A percentile compares a stretch with the other conserved stretches of the same genome.
These are phyloP conservation scores for Boloria euphrosyne DNA, from an alignment of 2,888 invertebrate genomes.

Conservation along the genomic window DNA sequence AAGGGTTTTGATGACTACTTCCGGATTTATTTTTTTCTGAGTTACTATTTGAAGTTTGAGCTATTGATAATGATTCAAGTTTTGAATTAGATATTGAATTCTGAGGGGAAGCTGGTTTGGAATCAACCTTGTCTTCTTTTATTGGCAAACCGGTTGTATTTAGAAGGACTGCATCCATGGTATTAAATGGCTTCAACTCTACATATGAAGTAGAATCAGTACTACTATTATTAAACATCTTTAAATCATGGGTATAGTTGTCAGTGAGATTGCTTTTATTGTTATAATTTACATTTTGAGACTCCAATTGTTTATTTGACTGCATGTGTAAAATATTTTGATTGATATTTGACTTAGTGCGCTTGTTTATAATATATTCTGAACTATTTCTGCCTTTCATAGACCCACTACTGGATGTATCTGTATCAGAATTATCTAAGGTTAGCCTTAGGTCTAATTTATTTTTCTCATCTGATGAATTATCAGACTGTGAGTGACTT, in stretches of 20 bases:
- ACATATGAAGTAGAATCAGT: slow-evolving; percentile 74
- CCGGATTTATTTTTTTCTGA: slow-evolving; percentile 48
- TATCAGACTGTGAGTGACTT: slow-evolving; percentile 72
- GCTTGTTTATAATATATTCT: slow-evolving; percentile 72
- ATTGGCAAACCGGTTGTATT: slow-evolving; percentile 62
- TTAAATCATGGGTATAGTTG: slow-evolving; percentile 49
- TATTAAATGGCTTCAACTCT: slow-evolving; percentile 67
- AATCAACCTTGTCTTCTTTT: slow-evolving; percentile 45
- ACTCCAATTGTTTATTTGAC: slow-evolving; percentile 21
- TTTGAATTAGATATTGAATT: slow-evolving; percentile 42
- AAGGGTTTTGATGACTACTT: slow-evolving; percentile 45
- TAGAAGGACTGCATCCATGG: slow-evolving; percentile 58
- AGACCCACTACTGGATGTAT: slow-evolving; percentile 76
- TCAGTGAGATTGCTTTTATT: slow-evolving; percentile 38
- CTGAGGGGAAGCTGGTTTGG: slow-evolving; percentile 27
- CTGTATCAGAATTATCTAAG: slow-evolving; percentile 74
- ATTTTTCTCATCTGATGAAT: slow-evolving; percentile 75
- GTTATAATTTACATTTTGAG: slow-evolving; percentile 36
- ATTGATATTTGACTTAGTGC: slow-evolving; percentile 44
- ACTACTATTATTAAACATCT: slow-evolving; percentile 57
- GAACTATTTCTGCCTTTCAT: slow-evolving; percentile 68
- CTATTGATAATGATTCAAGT: slow-evolving; percentile 49
- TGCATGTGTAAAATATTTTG: slow-evolving; percentile 36
- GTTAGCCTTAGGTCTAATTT: slow-evolving; percentile 68
- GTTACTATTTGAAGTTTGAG: slow-evolving; percentile 50